These are phyloP conservation scores for Lasioglossum figueresi DNA, from an alignment of 2,888 invertebrate species.

Conservation along the genomic window DNA sequence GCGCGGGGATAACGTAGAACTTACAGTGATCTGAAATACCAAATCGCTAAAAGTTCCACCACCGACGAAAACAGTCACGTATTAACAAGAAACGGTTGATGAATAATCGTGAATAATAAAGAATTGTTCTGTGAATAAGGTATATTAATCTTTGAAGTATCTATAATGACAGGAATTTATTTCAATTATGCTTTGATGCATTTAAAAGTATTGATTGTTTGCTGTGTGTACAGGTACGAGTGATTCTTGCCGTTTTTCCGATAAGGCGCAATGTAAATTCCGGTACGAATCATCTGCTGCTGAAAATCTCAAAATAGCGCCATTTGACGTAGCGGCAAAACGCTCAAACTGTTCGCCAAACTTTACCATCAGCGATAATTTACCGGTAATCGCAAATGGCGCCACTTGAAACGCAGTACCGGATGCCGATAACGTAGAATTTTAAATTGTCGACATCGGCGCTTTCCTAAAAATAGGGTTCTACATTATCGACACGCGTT, in stretches of 20 bases:
- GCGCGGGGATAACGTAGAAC: too few species aligned
- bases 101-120: not conserved
- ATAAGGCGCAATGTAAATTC: not conserved
- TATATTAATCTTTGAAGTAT: not conserved
- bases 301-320: not conserved
- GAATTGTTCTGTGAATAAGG: fast-evolving
- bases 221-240: not conserved
- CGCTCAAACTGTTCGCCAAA: not conserved
- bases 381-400: not conserved
- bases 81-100: not conserved
- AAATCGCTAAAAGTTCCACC: too few species aligned
- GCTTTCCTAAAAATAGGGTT: too few species aligned
- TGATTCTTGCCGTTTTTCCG: not conserved
- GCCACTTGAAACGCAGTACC: too few species aligned
- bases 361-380: not conserved
- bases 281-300: not conserved
- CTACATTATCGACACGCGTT: too few species aligned
- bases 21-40: too few species aligned
- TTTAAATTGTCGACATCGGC: too few species aligned
- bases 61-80: too few species aligned
- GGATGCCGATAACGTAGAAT: too few species aligned
- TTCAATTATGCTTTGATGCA: not conserved
- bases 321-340: not conserved
- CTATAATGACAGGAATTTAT: not conserved
- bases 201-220: not conserved